These are phyloP conservation scores for Sipha flava DNA, from an alignment of 1,140 invertebrate genomes.

Conservation along the genomic window DNA sequence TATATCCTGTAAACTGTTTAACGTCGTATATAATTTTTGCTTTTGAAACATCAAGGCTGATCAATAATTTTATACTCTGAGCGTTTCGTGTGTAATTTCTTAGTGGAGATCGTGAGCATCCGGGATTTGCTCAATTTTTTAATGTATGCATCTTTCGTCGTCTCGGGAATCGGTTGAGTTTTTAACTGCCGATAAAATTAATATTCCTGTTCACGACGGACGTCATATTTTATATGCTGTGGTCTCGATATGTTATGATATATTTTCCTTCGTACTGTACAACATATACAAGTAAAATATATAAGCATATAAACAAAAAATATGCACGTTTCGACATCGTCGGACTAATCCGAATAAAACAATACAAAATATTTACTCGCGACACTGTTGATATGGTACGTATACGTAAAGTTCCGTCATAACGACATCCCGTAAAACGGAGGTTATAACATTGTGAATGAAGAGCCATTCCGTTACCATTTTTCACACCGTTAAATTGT, in stretches of 20 bases:
- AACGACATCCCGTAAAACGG: background rate
- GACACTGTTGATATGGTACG: background rate
- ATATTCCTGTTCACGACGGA: background rate
- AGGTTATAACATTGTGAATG: background rate
- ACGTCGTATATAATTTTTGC: too few species aligned
- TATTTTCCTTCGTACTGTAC: too few species aligned
- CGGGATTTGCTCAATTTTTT: too few species aligned
- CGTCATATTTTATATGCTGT: background rate
- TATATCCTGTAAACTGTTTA: too few species aligned
- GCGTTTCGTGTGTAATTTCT: too few species aligned
- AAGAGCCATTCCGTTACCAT: background rate
- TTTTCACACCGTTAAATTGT: background rate
- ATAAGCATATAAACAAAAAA: too few species aligned
- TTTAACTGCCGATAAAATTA: background rate
- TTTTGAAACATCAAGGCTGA: too few species aligned
- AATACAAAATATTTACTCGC: background rate
- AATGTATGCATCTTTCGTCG: too few species aligned
- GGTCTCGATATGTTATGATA: too few species aligned
- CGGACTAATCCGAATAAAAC: background rate
- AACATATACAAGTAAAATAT: too few species aligned
- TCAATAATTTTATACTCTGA: background rate
- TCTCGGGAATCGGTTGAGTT: background rate
- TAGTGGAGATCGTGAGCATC: too few species aligned
- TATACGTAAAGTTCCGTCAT: background rate
- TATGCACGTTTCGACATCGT: too few species aligned